A percentile compares a stretch with the other conserved stretches of the same genome.
phyloP scores from a whole-genome alignment of 2,113 vertebrate genomes.

The Dinomys branickii region DNA sequence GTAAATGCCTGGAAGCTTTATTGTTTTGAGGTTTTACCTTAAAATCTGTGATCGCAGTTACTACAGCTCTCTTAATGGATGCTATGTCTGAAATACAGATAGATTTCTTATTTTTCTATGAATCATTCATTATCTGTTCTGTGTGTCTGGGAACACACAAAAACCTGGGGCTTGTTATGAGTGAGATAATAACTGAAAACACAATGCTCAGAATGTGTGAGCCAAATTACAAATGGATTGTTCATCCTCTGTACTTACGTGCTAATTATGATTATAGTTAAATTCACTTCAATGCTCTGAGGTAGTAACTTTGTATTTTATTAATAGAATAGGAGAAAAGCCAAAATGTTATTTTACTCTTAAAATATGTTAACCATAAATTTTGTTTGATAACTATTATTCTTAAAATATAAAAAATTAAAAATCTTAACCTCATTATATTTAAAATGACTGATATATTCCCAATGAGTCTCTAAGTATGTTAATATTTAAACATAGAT shows the following conservation, averaged over 20 bases:
- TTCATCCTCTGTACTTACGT: background rate
- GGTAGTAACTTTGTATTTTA: background rate
- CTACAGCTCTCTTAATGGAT: background rate
- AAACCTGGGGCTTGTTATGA: background rate
- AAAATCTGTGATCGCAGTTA: background rate
- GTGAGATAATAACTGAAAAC: background rate
- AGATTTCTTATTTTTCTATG: background rate
- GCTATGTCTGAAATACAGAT: background rate
- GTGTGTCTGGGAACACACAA: background rate
- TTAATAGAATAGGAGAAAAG: background rate
- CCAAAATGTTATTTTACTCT: background rate
- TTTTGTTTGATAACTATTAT: background rate
- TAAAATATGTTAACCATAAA: background rate
- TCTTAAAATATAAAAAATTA: background rate
- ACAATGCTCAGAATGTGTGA: background rate
- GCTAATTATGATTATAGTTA: background rate
- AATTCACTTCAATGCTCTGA: background rate
- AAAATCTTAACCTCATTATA: background rate
- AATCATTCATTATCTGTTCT: background rate
- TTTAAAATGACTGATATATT: background rate
- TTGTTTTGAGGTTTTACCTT: background rate
- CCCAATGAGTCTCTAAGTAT: background rate
- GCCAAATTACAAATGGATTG: background rate
- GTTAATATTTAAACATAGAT: background rate
- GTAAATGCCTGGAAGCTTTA: background rate